These are phyloP conservation scores for Ranitomeya variabilis DNA, from an alignment of 2,113 vertebrate species.

Conservation along the genomic window DNA sequence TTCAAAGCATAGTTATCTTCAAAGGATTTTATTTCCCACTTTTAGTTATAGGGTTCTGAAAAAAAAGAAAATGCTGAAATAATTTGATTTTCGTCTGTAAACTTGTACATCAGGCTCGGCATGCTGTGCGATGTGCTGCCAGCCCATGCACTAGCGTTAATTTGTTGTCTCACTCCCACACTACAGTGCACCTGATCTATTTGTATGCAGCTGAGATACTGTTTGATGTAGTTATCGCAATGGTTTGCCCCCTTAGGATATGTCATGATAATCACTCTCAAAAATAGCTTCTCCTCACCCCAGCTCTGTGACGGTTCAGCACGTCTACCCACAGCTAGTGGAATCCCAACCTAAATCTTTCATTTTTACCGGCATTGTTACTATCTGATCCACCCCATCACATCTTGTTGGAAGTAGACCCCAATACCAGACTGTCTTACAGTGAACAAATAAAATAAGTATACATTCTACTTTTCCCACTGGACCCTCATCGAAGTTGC, in stretches of 20 bases:
- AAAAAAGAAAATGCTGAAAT: slow-evolving; percentile 39
- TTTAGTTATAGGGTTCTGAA: slow-evolving; percentile 5
- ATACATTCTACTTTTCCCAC: not conserved
- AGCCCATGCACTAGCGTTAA: slow-evolving; percentile 44
- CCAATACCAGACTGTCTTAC: not conserved
- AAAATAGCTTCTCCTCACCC: slow-evolving; percentile 46
- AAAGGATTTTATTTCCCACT: slow-evolving; percentile 42
- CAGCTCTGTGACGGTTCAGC: slow-evolving; percentile 20
- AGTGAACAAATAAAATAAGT: not conserved
- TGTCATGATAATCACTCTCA: slow-evolving; percentile 37
- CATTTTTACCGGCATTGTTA: not conserved
- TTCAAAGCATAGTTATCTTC: slow-evolving; percentile 49
- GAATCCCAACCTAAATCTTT: slow-evolving; percentile 8
- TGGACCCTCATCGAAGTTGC: not conserved
- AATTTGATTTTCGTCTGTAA: slow-evolving; percentile 47
- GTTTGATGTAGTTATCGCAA: slow-evolving; percentile 44
- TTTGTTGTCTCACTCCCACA: slow-evolving; percentile 28
- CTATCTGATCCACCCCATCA: not conserved
- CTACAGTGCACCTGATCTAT: slow-evolving; percentile 40
- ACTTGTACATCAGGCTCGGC: slow-evolving; percentile 13
- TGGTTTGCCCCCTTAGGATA: slow-evolving; percentile 49
- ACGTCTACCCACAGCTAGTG: slow-evolving; percentile 11
- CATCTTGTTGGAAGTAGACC: not conserved
- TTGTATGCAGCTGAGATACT: slow-evolving; percentile 48
- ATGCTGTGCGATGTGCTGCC: slow-evolving; percentile 22